Evolutionary conservation across 2,797 vertebrate species (phyloP).

Genomic region (Micropoecilia bifurca): DNA sequence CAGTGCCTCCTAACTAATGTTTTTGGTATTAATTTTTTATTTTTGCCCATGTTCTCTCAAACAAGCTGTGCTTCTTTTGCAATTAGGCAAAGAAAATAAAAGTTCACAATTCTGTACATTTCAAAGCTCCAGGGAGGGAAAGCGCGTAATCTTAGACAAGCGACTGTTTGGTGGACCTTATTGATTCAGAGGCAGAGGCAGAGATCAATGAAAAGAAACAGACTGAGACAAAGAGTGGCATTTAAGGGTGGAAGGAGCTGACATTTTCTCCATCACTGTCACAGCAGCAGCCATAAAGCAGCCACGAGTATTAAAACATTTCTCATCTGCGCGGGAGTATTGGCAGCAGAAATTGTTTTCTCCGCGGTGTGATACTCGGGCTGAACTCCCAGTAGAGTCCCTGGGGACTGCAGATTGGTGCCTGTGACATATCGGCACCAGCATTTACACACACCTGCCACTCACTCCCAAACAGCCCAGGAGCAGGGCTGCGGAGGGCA

Average conservation of each 20-base stretch:
- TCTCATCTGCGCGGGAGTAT: slow-evolving; percentile 95
- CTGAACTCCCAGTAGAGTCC: slow-evolving; percentile 93
- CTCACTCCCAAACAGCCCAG: slow-evolving; percentile 75
- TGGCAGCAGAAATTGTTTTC: slow-evolving; percentile 99
- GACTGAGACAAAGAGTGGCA: slow-evolving; percentile 95
- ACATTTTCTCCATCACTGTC: slow-evolving; percentile 99
- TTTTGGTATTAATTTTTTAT: slow-evolving; percentile 18
- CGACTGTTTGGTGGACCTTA: slow-evolving; percentile 92
- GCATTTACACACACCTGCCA: slow-evolving; percentile 80
- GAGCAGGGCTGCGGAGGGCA: slow-evolving; percentile 78
- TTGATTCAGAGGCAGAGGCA: slow-evolving; percentile 91
- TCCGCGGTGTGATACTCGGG: slow-evolving; percentile 93
- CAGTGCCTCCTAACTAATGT: background rate
- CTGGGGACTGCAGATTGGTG: slow-evolving; percentile 90
- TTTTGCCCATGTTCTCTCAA: slow-evolving; percentile 55
- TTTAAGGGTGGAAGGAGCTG: slow-evolving; percentile 94
- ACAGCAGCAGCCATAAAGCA: slow-evolving; percentile 92
- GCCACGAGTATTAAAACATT: slow-evolving; percentile 99
- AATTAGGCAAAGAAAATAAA: slow-evolving; percentile 77
- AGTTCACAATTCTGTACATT: slow-evolving; percentile 63
- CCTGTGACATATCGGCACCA: slow-evolving; percentile 88
- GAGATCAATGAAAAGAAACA: slow-evolving; percentile 96
- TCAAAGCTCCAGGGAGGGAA: slow-evolving; percentile 67
- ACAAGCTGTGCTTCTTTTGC: slow-evolving; percentile 55
- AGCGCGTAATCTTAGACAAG: slow-evolving; percentile 91